Evolutionary conservation across 2,888 invertebrate genomes (phyloP).

Genomic region (Abrostola triplasia): DNA sequence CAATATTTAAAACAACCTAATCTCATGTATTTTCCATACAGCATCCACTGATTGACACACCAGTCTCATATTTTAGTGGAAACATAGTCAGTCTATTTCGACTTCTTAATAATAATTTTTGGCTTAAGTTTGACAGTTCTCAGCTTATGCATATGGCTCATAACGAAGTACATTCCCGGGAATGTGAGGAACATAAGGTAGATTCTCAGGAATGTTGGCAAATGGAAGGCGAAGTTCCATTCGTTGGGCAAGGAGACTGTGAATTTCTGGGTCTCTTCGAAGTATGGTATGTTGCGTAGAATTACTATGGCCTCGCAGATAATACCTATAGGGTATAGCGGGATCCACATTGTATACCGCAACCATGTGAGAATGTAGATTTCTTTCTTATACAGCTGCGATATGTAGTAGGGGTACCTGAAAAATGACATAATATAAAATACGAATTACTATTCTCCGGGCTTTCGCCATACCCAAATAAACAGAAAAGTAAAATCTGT

Average conservation of each 20-base stretch:
- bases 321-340: constrained; percentile 96
- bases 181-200: constrained; percentile 93
- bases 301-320: constrained; percentile 95
- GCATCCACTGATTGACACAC: background rate
- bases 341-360: constrained; percentile 97
- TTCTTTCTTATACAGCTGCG: constrained; percentile 92
- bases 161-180: constrained; percentile 93
- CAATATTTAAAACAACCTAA: too few relatives aligned
- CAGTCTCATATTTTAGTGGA: background rate
- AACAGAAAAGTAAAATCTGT: too few relatives aligned
- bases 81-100: constrained; percentile 64
- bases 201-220: constrained; percentile 93
- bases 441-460: too few relatives aligned
- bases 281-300: constrained; percentile 95
- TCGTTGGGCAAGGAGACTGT: constrained; percentile 93
- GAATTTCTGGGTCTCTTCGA: constrained; percentile 94
- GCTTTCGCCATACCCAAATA: too few relatives aligned
- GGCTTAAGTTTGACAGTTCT: constrained; percentile 90
- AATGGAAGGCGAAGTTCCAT: constrained; percentile 95
- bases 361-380: constrained; percentile 95
- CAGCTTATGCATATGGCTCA: constrained; percentile 95
- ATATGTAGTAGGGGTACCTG: constrained; percentile 97
- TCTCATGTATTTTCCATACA: too few relatives aligned
- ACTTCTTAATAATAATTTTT: constrained; percentile 81
- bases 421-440: constrained; percentile 49